These are phyloP conservation scores for Prionace glauca DNA, from an alignment of 2,797 vertebrate species.

Conservation along the genomic window DNA sequence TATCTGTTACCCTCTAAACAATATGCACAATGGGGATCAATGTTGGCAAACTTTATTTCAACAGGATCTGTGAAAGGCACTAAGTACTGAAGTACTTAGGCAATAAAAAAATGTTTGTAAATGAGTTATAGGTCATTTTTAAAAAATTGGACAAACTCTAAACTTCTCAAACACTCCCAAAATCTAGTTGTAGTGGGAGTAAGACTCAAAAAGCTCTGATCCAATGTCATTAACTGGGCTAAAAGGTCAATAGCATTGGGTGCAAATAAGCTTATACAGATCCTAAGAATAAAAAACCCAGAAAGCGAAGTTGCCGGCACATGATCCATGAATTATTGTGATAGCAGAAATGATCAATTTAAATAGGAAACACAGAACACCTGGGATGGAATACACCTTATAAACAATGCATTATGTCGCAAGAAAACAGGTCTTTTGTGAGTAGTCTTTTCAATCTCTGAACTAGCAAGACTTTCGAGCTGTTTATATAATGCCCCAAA, in stretches of 20 bases:
- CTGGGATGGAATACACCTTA: neutral
- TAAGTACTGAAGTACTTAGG: neutral
- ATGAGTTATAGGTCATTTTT: neutral
- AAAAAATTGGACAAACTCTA: neutral
- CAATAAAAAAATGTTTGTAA: neutral
- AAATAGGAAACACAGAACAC: neutral
- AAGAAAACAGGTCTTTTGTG: neutral
- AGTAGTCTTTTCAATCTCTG: neutral
- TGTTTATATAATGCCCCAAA: neutral
- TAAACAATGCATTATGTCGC: neutral
- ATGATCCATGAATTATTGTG: neutral
- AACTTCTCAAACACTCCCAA: neutral
- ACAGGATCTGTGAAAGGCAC: neutral
- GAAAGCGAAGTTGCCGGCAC: neutral
- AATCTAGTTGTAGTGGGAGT: neutral
- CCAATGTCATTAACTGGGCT: neutral
- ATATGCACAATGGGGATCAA: neutral
- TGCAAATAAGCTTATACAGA: neutral
- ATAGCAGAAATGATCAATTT: neutral
- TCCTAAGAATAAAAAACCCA: neutral
- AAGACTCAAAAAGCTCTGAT: neutral
- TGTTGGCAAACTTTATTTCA: neutral
- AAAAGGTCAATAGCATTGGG: neutral
- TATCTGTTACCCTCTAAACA: neutral
- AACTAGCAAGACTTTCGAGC: neutral